A percentile compares a stretch with the other conserved stretches of the same genome.
Evolutionary conservation across 1,140 invertebrate genomes (phyloP).

Genomic region (Thaumetopoea pityocampa): DNA sequence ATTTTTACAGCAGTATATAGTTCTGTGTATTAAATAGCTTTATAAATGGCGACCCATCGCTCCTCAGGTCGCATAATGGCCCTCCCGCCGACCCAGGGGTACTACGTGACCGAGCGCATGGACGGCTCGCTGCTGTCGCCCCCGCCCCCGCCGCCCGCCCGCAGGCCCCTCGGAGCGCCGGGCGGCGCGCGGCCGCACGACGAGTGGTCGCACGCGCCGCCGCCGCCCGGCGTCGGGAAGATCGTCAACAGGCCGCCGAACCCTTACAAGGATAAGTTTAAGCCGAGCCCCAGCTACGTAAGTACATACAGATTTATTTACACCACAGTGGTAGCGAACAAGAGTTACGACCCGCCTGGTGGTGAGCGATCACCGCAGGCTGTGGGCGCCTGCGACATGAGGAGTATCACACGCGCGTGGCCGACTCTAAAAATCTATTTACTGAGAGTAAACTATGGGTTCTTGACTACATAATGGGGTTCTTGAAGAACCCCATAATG

Average conservation of each 20-base stretch:
- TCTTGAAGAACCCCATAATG: too few relatives aligned
- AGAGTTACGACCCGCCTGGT: too few relatives aligned
- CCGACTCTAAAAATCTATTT: too few relatives aligned
- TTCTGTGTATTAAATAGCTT: too few relatives aligned
- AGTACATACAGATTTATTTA: constrained; percentile 15
- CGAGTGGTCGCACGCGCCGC: constrained; percentile 43
- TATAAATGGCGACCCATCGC: too few relatives aligned
- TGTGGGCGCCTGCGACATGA: too few relatives aligned
- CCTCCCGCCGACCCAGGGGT: constrained; percentile 54
- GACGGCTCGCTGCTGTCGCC: constrained; percentile 37
- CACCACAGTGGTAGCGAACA: too few relatives aligned
- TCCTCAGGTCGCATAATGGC: constrained; percentile 63
- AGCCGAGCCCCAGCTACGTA: constrained; percentile 52
- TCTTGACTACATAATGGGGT: too few relatives aligned
- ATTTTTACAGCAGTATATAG: too few relatives aligned
- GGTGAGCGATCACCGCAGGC: too few relatives aligned
- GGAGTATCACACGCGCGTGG: too few relatives aligned
- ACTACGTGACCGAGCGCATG: constrained; percentile 66
- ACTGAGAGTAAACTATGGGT: too few relatives aligned
- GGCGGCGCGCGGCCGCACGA: constrained; percentile 27
- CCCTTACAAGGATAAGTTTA: constrained; percentile 58
- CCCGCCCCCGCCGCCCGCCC: constrained; percentile 32
- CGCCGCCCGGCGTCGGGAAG: constrained; percentile 37
- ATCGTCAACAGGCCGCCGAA: constrained; percentile 56
- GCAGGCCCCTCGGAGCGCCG: constrained; percentile 7